Conservation (phyloP, 2,888 invertebrate genomes). For the Drosophila subsilvestris region DNA sequence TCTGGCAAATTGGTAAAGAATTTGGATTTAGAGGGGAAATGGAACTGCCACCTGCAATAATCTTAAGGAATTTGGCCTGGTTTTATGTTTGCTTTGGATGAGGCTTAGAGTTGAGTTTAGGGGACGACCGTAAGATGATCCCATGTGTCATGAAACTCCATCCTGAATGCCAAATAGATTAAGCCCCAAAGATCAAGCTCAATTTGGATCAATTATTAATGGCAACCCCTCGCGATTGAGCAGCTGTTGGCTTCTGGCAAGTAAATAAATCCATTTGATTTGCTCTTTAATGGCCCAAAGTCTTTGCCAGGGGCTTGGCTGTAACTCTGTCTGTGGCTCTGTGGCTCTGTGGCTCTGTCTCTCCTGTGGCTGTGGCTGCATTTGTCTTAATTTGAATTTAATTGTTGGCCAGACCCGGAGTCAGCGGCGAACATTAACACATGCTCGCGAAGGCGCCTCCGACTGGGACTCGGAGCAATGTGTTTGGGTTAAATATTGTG, state of each 20-base stretch:
- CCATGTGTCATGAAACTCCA: not conserved
- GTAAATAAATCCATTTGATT: slow-evolving; percentile 38
- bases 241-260: slow-evolving; percentile 31
- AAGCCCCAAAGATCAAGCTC: slow-evolving; percentile 1
- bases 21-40: slow-evolving; percentile 1
- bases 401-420: slow-evolving; percentile 65
- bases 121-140: not conserved
- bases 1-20: slow-evolving; percentile 28
- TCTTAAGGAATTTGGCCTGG: not conserved
- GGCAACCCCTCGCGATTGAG: slow-evolving; percentile 1
- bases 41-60: slow-evolving; percentile 9
- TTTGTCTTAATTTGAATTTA: slow-evolving; percentile 83
- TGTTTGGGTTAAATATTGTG: slow-evolving; percentile 69
- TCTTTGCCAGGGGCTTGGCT: slow-evolving; percentile 2
- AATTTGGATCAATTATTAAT: slow-evolving; percentile 18
- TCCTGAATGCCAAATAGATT: slow-evolving; percentile 1
- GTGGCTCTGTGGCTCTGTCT: slow-evolving; percentile 45
- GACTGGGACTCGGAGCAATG: slow-evolving; percentile 49
- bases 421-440: slow-evolving; percentile 60
- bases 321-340: slow-evolving; percentile 2
- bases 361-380: slow-evolving; percentile 43
- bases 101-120: not conserved
- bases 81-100: not conserved
- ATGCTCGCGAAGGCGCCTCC: slow-evolving; percentile 39
- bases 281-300: slow-evolving; percentile 17